Base-by-base conservation (phyloP, 2,888 invertebrate genomes). In the Drosophila quinaria region DNA sequence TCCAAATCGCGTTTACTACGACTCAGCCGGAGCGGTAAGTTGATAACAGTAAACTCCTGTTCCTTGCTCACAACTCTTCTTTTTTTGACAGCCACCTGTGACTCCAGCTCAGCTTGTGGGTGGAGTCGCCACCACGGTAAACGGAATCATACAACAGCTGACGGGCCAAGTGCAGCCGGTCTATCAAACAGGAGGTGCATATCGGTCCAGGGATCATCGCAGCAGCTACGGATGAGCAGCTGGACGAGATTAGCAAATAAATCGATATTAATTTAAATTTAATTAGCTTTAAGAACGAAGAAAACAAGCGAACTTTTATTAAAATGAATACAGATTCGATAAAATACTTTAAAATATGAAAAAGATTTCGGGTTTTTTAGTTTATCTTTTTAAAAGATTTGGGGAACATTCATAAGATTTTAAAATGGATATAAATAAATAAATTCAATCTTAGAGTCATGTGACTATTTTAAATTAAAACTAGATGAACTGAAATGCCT, bases 131-230 rank as follows among this genome's bases (percentile, higher is more conserved):
- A 86, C 89, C 0, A 92, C 92, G 0, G 90, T 92, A 0, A 93
- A 92, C 41, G 89, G 89, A 8, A 87, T 92, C 19, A 92, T 92
- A 50, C 92, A 92, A 62, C 91, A 91, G 47, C 70, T 92, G 19
- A 89, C 91, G 49, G 92, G 90, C 6, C 92, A 92, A 66, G 85
- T 89, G 47, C 90, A 85, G 55, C 91, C 92, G 3, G 91, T 92
- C 8, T 91, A 91, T 70, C 80, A 85, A 29, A 73, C 81, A 0
- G 83, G 83, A 1, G 83, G 83, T 39, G 35, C 51, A 5, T 90
- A 90, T 52, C 76, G 90, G 4, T 17, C 70, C 2, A 59, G 85
- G n/a, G 47, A 49, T 17, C 55, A 65, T 13, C 72, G 89, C 15
- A 75, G 70, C 70, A 87, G 78, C 73, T 78, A 87, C 52, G 84